Conservation (phyloP, 2,888 invertebrate species). For the Lottia scabra region DNA sequence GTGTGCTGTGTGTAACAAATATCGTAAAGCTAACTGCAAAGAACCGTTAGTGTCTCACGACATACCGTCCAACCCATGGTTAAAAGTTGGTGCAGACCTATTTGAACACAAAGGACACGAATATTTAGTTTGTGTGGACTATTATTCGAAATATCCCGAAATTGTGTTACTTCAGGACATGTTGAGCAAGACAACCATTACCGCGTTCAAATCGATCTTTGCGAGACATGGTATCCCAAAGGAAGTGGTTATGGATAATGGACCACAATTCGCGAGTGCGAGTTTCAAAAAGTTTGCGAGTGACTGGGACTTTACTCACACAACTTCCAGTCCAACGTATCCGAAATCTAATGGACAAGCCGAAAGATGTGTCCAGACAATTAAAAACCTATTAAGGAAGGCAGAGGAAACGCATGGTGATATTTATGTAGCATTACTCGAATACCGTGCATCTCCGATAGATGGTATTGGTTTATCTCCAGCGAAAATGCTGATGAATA, state of each 20-base stretch:
- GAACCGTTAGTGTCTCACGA: too few species aligned
- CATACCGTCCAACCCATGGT: too few species aligned
- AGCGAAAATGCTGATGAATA: too few species aligned
- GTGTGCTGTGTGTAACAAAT: too few species aligned
- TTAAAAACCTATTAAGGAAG: slow-evolving; percentile 27
- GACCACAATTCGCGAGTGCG: slow-evolving; percentile 21
- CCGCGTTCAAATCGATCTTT: slow-evolving; percentile 13
- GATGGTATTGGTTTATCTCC: too few species aligned
- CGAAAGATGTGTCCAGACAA: slow-evolving; percentile 29
- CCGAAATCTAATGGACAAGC: slow-evolving; percentile 27
- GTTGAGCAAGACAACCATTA: neutral
- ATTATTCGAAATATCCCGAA: slow-evolving; percentile 24
- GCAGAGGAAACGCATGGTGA: neutral
- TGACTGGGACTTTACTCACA: slow-evolving; percentile 28
- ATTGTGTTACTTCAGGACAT: slow-evolving; percentile 7
- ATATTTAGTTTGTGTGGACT: slow-evolving; percentile 24
- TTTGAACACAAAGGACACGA: too few species aligned
- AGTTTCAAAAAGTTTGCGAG: slow-evolving; percentile 25
- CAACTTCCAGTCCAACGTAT: slow-evolving; percentile 24
- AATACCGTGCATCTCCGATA: too few species aligned
- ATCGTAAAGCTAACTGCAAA: too few species aligned
- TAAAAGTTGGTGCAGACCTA: too few species aligned
- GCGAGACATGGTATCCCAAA: slow-evolving; percentile 13
- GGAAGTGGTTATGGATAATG: slow-evolving; percentile 25
- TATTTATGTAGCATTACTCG: too few species aligned